phyloP scores from a whole-genome alignment of 1,140 invertebrate genomes.

The Caerostris extrusa region DNA sequence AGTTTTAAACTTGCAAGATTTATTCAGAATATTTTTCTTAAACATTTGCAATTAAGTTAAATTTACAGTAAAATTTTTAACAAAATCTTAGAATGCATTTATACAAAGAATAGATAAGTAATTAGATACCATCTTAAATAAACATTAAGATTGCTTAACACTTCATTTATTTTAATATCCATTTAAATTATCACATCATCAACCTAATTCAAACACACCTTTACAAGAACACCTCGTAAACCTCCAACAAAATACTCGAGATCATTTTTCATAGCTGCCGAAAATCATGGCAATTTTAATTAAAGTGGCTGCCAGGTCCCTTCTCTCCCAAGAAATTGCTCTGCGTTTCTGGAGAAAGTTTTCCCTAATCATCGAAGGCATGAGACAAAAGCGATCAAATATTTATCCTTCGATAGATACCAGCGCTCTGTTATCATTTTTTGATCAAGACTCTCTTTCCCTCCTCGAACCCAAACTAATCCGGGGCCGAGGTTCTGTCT shows the following conservation, averaged over 20 bases:
- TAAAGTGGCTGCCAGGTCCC: not conserved
- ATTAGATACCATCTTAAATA: too few species aligned
- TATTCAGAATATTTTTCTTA: too few species aligned
- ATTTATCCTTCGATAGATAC: not conserved
- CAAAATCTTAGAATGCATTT: too few species aligned
- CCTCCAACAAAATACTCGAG: not conserved
- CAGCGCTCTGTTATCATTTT: slow-evolving; percentile 2
- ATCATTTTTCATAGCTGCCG: not conserved
- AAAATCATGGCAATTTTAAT: not conserved
- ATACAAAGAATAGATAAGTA: too few species aligned
- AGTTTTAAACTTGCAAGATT: too few species aligned
- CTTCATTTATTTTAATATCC: too few species aligned
- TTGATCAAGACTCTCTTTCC: not conserved
- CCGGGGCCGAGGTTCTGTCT: not conserved
- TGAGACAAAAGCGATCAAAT: not conserved
- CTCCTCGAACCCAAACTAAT: not conserved
- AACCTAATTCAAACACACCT: too few species aligned
- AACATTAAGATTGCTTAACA: too few species aligned
- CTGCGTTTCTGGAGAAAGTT: not conserved
- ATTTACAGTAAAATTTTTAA: too few species aligned
- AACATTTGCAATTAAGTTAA: too few species aligned
- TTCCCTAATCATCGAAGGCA: not conserved
- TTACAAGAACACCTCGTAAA: not conserved
- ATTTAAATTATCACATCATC: too few species aligned
- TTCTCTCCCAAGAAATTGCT: not conserved